Evolutionary conservation across 1,140 invertebrate genomes (phyloP), one percentile per base, ranked within the genome.

Genomic region (Dendroctonus valens): DNA sequence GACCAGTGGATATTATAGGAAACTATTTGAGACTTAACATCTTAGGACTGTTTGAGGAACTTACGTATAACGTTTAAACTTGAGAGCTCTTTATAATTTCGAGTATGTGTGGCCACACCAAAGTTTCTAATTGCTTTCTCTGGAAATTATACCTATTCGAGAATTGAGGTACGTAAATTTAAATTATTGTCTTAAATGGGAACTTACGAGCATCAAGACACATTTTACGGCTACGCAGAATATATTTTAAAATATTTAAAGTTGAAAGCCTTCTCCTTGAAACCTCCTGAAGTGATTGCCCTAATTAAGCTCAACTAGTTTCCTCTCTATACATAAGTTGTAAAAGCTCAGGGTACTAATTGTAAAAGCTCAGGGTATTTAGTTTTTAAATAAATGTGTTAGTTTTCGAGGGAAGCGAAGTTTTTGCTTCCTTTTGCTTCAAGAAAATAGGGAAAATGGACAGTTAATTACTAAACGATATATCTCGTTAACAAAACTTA

Each of bases 1-100:
- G 74, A 75, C 74, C 74, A 72, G 74, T 72, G 72, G 72, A 71
- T 75, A 75, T 73, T 73, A 75, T 70, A 68, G 70, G 72, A 73
- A 75, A 75, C 73, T 75, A 75, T 75, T 73, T 69, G 72, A 62
- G 72, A 75, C 65, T 73, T 70, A 70, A 68, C 73, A 65, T 75
- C 73, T 75, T 75, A 71, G 72, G 60, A 55, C 69, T 65, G 67
- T 71, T 71, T 71, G 70, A 71, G 70, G 68, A 73, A 73, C 64
- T 73, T 68, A 66, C 68, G 68, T 68, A 65, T 73, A 71, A 73
- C 71, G 69, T 69, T 71, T 73, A 71, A 73, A 73, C 69, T 73
- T 71, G 67, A 61, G 54, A 44, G 48, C 66, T 68, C 66, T 59
- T 68, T 68, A 68, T 68, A 68, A 68, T 68, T 68, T 68, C 59